These are phyloP conservation scores for Crotophaga sulcirostris DNA, from an alignment of 2,113 vertebrate genomes.

Conservation along the genomic window DNA sequence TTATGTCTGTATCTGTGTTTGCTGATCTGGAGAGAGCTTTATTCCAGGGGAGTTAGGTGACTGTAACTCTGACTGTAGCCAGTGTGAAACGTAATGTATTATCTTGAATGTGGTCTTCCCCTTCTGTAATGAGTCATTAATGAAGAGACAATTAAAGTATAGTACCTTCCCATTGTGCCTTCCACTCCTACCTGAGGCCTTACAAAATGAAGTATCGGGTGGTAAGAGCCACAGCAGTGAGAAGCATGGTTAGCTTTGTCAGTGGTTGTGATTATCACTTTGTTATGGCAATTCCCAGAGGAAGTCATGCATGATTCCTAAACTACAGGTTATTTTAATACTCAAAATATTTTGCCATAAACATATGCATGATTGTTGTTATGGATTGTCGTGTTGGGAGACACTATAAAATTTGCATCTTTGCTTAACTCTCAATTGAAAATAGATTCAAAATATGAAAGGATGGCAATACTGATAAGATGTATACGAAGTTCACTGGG, in stretches of 20 bases:
- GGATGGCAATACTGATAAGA: not conserved
- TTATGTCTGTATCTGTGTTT: not conserved
- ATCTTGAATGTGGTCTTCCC: not conserved
- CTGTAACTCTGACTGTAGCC: not conserved
- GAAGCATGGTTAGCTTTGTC: not conserved
- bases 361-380: not conserved
- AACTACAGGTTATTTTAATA: not conserved
- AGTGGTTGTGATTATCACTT: not conserved
- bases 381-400: not conserved
- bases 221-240: not conserved
- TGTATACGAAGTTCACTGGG: not conserved
- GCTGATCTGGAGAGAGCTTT: not conserved
- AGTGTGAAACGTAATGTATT: not conserved
- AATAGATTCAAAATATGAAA: not conserved
- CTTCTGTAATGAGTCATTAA: not conserved
- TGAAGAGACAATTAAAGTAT: not conserved
- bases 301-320: not conserved
- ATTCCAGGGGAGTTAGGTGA: accelerated
- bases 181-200: not conserved
- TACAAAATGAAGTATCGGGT: not conserved
- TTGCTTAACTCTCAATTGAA: not conserved
- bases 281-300: not conserved
- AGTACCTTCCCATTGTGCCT: not conserved
- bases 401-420: not conserved
- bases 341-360: slow-evolving; percentile 29